Base-by-base conservation (phyloP, 2,797 vertebrate species). In the Meriones psammophilus region DNA sequence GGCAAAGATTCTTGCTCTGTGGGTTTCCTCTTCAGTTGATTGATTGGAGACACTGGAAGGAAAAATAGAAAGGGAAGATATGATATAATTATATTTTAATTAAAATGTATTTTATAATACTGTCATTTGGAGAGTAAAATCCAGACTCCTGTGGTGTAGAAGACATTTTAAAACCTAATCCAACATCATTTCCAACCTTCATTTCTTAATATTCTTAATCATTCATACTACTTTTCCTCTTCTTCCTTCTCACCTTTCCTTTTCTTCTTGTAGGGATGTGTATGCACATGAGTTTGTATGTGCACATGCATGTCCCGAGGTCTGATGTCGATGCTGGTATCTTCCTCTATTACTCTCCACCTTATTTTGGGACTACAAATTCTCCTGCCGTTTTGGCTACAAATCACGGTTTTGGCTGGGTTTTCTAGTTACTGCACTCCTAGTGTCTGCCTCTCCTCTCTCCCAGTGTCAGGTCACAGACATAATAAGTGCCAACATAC, bases 81-180 rank as follows among this genome's bases (percentile, higher is more conserved):
- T 24, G 30, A 54, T 54, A 18, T n/a, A 54, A 85, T 50, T 68
- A 24, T 85, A 54, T 85, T 24, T 68, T 50, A 85, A 85, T 85
- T 68, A 24, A n/a, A 85, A 85, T n/a, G 1, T 69, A 54, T 15
- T 68, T 50, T 54, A 69, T 20, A 22, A 85, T 28, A 8, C 18
- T 92, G 3, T 76, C 46, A 76, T 54, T 87, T 79, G 81, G 46
- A 87, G 76, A 77, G 10, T 54, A 50, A 92, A 95, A 36, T 79
- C 4, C 56, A 66, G 13, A 28, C 5, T 54, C 5, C 14, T 50
- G 0, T 78, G 62, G 73, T 64, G 3, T 24, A 14, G 1, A 86
- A 93, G 85, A 54, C 7, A 22, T 7, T 81, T 94, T 39, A 39
- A 24, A 85, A 64, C 76, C 58, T n/a, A 46, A 60, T 39, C 68